Conservation (phyloP, 2,113 vertebrate genomes). For the Lepisosteus oculatus region DNA sequence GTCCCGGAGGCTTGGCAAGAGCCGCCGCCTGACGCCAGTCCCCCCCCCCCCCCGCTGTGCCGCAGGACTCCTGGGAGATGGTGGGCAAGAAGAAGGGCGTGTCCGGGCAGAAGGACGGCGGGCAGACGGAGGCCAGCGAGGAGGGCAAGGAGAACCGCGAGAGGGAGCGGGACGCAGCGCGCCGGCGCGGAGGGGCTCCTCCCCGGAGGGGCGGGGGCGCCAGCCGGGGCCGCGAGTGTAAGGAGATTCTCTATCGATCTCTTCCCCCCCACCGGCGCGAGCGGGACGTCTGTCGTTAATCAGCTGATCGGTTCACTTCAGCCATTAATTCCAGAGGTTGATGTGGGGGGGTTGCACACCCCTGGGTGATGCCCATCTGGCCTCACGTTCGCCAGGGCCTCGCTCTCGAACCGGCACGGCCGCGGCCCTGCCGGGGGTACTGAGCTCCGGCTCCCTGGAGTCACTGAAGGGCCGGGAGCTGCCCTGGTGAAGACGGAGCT, state of each 20-base stretch:
- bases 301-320: too few species aligned
- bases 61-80: conserved; percentile 97
- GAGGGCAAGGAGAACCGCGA: conserved; percentile 92
- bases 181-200: conserved; percentile 76
- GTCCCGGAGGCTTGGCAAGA: neutral
- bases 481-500: too few species aligned
- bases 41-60: conserved; percentile 6
- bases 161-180: conserved; percentile 84
- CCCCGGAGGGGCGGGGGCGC: conserved; percentile 80
- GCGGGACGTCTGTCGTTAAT: too few species aligned
- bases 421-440: too few species aligned
- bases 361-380: too few species aligned
- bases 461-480: too few species aligned
- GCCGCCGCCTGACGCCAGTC: neutral
- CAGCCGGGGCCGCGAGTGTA: conserved; percentile 94
- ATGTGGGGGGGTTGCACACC: too few species aligned
- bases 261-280: neutral
- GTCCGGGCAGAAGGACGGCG: conserved; percentile 88
- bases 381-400: too few species aligned
- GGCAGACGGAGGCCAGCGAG: conserved; percentile 79
- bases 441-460: too few species aligned
- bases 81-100: conserved; percentile 96
- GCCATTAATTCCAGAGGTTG: too few species aligned
- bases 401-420: too few species aligned
- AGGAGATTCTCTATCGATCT: conserved; percentile 33